Percentiles rank a stretch among this genome's conserved stretches.
Conservation (phyloP, 2,797 vertebrate species). For the Sebastes vulpes region DNA sequence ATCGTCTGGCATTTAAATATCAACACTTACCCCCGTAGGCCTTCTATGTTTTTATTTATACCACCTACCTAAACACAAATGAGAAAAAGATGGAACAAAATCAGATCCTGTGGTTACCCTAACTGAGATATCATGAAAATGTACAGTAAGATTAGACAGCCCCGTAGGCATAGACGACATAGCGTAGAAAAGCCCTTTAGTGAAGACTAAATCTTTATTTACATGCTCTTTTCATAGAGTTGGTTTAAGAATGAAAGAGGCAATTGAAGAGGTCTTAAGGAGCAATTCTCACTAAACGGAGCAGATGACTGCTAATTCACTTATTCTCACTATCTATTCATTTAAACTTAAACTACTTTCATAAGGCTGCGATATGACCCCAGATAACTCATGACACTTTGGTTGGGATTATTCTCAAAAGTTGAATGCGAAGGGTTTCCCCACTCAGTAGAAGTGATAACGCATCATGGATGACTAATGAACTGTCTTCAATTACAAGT, state of each 20-base stretch:
- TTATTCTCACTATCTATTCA: neutral
- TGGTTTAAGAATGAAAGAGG: too few species aligned
- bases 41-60: neutral
- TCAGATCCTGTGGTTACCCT: neutral
- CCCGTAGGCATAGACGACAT: too few species aligned
- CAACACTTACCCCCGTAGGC: neutral
- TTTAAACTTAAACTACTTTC: neutral
- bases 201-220: too few species aligned
- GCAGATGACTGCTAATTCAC: neutral
- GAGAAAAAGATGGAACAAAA: neutral
- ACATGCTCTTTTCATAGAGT: too few species aligned
- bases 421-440: neutral
- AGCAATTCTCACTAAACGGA: neutral
- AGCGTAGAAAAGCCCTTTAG: too few species aligned
- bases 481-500: neutral
- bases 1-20: neutral
- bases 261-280: too few species aligned
- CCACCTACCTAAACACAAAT: neutral
- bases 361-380: neutral
- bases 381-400: neutral
- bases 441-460: neutral
- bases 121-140: neutral
- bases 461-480: neutral
- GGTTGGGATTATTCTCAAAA: neutral
- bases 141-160: too few species aligned